phyloP scores from a whole-genome alignment of 92 coral and sea anemone genomes.

The Nematostella vectensis region DNA sequence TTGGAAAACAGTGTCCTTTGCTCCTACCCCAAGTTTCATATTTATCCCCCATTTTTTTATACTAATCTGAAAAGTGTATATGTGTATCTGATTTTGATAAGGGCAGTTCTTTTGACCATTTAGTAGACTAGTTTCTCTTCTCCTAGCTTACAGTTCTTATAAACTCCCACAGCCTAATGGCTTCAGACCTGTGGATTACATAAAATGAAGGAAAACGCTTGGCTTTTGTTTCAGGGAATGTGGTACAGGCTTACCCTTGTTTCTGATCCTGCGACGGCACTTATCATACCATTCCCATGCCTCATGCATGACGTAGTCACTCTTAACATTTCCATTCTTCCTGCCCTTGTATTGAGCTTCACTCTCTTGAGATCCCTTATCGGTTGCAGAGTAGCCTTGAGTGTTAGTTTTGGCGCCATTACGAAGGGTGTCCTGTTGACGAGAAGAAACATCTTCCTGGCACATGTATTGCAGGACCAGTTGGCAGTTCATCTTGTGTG shows the following conservation, averaged over 20 bases:
- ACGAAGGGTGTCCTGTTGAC: slow-evolving; percentile 41
- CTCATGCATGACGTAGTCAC: slow-evolving; percentile 61
- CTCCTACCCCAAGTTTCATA: too few relatives aligned
- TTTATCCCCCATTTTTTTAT: too few relatives aligned
- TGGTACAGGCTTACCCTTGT: slow-evolving; percentile 71
- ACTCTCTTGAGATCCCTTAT: slow-evolving; percentile 21
- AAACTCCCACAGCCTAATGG: too few relatives aligned
- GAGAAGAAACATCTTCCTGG: slow-evolving; percentile 33
- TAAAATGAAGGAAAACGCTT: too few relatives aligned
- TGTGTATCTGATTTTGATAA: too few relatives aligned
- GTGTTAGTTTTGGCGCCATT: slow-evolving; percentile 79
- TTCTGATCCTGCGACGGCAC: slow-evolving; percentile 66
- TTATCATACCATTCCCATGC: slow-evolving; percentile 97
- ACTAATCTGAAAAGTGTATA: too few relatives aligned
- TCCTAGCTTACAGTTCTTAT: too few relatives aligned
- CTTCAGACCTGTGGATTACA: too few relatives aligned
- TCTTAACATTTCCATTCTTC: slow-evolving; percentile 38
- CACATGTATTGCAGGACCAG: slow-evolving; percentile 90
- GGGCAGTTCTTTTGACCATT: too few relatives aligned
- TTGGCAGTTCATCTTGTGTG: slow-evolving; percentile 88
- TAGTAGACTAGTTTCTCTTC: too few relatives aligned
- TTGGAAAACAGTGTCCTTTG: too few relatives aligned
- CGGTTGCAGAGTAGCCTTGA: slow-evolving; percentile 40
- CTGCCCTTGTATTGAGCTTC: slow-evolving; percentile 33
- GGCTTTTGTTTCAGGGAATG: too few relatives aligned